Evolutionary conservation across 2,888 invertebrate genomes (phyloP), one percentile per base, ranked within the genome.

Genomic region (Pecten maximus): DNA sequence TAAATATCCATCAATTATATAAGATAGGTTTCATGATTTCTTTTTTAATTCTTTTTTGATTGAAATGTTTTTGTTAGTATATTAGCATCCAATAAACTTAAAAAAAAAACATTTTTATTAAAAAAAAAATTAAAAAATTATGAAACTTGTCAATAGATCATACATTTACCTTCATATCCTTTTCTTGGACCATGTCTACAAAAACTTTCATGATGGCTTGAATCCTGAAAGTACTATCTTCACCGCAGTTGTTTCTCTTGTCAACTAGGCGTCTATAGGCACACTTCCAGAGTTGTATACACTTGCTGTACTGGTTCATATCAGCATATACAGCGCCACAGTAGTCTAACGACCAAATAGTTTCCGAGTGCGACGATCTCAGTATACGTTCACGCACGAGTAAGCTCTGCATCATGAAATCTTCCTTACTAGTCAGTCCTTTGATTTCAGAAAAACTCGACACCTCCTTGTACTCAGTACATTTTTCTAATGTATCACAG

Each of bases 141-240:
- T n/a, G n/a, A n/a, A n/a, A n/a, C n/a, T n/a, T n/a, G n/a, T n/a
- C n/a, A n/a, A n/a, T n/a, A n/a, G n/a, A 60, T 23, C 6, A 23
- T 50, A 50, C 1, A 15, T 74, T 6, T 35, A 74, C 74, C 74
- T 74, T 74, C 8, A 2, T 74, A 28, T 74, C 23, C 6, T 6
- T 16, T 74, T 74, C 74, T 35, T 74, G 74, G 74, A 8, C 28
- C 28, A 74, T 74, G 10, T 74, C 74, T 16, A 74, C 28, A 28
- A 74, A 74, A 35, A 74, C 74, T 74, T 74, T 74, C 74, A 74
- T 74, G 35, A 74, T 74, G 74, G 74, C 74, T 74, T 74, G 74
- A 16, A 74, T 74, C 74, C 74, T 28, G 74, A 74, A 74, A 12
- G 74, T 35, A 74, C 74, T 35, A 35, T 74, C 74, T 28, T 74